Conservation (phyloP, 2,888 invertebrate genomes). For the Amiota minor region DNA sequence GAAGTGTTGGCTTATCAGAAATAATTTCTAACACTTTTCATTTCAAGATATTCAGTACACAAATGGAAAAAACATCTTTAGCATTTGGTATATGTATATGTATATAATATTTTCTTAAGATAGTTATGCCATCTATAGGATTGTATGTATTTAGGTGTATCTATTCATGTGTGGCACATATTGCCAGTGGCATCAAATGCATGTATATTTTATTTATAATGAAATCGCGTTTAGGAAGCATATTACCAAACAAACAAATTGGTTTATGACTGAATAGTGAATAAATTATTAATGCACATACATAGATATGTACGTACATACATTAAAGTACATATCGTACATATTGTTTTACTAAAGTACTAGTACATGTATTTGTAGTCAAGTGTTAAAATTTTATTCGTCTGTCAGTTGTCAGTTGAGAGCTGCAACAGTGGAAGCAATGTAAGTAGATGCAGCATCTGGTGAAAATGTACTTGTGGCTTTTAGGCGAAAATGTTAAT, state of each 20-base stretch:
- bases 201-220: constrained; percentile 49
- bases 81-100: too few relatives aligned
- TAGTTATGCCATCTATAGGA: too few relatives aligned
- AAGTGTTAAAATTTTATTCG: neutral
- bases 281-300: constrained; percentile 57
- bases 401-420: neutral
- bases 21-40: too few relatives aligned
- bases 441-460: neutral
- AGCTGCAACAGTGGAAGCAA: neutral
- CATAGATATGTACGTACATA: constrained; percentile 25
- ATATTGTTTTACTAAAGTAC: neutral
- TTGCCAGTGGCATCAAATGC: neutral
- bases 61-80: too few relatives aligned
- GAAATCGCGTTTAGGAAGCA: constrained; percentile 47
- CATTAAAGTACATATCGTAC: constrained; percentile 48
- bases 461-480: neutral
- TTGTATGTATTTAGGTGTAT: too few relatives aligned
- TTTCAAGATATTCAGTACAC: too few relatives aligned
- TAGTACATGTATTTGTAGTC: neutral
- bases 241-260: constrained; percentile 38
- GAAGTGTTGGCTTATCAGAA: too few relatives aligned
- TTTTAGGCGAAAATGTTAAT: constrained; percentile 42
- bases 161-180: neutral
- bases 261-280: constrained; percentile 30
- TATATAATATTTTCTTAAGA: too few relatives aligned